A percentile compares a stretch with the other conserved stretches of the same genome.
Conservation (phyloP, 1,140 invertebrate genomes). For the Neodiprion lecontei region DNA sequence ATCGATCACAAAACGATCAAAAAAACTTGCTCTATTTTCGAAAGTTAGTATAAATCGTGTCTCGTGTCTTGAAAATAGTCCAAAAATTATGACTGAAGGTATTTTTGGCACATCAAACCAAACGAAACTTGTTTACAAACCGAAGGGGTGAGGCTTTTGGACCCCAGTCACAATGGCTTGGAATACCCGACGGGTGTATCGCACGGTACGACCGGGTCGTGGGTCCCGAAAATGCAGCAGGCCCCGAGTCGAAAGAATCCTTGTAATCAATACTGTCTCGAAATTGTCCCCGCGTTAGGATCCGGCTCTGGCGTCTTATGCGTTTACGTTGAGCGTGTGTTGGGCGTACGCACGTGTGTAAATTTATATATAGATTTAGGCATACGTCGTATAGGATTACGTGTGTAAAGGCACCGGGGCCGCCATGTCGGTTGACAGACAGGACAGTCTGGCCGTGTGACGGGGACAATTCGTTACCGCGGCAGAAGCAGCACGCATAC, state of each 20-base stretch:
- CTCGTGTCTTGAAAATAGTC: too few species aligned
- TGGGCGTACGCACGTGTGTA: neutral
- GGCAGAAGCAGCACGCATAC: neutral
- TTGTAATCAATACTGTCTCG: neutral
- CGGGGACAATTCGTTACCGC: conserved; percentile 6
- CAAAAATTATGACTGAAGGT: too few species aligned
- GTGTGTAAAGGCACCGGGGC: neutral
- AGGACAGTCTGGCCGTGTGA: conserved; percentile 6
- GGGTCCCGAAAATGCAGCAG: too few species aligned
- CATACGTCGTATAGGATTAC: neutral
- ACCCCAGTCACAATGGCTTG: too few species aligned
- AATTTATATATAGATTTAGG: neutral
- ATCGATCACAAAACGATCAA: too few species aligned
- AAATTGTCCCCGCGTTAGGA: neutral
- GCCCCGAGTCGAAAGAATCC: neutral
- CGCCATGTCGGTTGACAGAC: conserved; percentile 1
- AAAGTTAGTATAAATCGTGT: too few species aligned
- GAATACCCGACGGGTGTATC: too few species aligned
- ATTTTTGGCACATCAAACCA: too few species aligned
- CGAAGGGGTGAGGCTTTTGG: too few species aligned
- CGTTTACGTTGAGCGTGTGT: neutral
- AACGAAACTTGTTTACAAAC: too few species aligned
- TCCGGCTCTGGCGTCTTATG: neutral
- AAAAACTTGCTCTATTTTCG: too few species aligned
- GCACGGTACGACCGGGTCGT: too few species aligned